Conservation (phyloP, 2,888 invertebrate species). For the Lasioglossum malachurum region DNA sequence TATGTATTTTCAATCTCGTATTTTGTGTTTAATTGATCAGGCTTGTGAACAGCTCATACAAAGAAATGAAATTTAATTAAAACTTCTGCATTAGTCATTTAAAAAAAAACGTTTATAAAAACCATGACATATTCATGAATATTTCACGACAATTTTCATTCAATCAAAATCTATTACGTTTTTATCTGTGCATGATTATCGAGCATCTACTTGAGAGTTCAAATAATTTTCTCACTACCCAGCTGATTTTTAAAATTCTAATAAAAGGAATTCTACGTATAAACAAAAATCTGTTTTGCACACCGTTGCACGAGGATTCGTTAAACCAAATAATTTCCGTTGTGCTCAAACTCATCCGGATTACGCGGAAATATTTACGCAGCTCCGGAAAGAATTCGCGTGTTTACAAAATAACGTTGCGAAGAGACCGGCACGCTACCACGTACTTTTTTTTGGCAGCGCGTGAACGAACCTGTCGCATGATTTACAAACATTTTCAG, state of each 20-base stretch:
- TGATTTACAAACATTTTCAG: slow-evolving; percentile 38
- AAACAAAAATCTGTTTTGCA: not conserved
- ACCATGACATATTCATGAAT: not conserved
- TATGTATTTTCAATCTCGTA: too few relatives aligned
- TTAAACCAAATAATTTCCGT: not conserved
- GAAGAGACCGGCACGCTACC: not conserved
- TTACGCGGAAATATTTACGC: not conserved
- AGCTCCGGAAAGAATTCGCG: not conserved
- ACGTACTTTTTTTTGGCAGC: not conserved
- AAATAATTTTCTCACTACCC: not conserved
- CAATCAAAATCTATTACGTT: not conserved
- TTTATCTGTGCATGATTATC: not conserved
- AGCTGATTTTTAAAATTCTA: too few relatives aligned
- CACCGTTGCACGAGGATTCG: not conserved
- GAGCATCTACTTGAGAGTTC: not conserved
- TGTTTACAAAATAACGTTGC: slow-evolving; percentile 20
- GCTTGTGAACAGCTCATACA: too few relatives aligned
- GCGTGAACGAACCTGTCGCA: not conserved
- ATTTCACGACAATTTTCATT: not conserved
- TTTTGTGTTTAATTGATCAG: too few relatives aligned
- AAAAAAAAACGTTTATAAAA: not conserved
- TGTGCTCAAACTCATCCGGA: not conserved
- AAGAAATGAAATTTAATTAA: not conserved
- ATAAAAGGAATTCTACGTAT: not conserved
- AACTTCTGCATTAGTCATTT: not conserved